Percentiles rank a stretch among this genome's conserved stretches.
Conservation (phyloP, 2,888 invertebrate genomes). For the Spialia ferax region DNA sequence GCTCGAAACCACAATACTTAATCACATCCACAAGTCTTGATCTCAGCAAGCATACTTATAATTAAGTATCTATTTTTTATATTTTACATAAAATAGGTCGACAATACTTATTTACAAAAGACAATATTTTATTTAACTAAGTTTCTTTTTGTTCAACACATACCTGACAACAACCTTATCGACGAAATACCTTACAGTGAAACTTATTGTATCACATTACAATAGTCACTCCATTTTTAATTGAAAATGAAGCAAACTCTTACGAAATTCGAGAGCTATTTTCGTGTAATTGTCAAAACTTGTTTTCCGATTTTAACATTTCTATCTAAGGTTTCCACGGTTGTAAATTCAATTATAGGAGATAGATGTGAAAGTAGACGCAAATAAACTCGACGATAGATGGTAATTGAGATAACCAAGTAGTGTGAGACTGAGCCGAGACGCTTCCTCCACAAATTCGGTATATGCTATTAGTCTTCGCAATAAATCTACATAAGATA, state of each 20-base stretch:
- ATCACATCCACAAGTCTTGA: too few relatives aligned
- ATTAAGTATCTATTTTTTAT: too few relatives aligned
- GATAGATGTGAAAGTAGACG: constrained; percentile 34
- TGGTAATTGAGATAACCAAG: constrained; percentile 39
- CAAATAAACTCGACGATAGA: constrained; percentile 39
- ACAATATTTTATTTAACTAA: background rate
- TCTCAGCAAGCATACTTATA: too few relatives aligned
- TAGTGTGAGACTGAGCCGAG: constrained; percentile 33
- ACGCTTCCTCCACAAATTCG: constrained; percentile 39
- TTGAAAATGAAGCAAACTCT: background rate
- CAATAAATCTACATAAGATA: constrained; percentile 43
- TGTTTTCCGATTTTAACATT: constrained; percentile 9
- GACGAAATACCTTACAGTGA: background rate
- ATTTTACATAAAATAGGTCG: too few relatives aligned
- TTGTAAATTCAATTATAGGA: constrained; percentile 31
- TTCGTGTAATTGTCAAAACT: background rate
- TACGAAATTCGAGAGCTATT: background rate
- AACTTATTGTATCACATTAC: background rate
- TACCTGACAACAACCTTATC: too few relatives aligned
- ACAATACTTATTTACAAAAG: too few relatives aligned
- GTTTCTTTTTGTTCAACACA: background rate
- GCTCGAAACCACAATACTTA: too few relatives aligned
- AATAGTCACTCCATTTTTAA: background rate
- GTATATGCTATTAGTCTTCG: constrained; percentile 41
- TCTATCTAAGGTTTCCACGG: constrained; percentile 6